A percentile compares a stretch with the other conserved stretches of the same genome.
Conservation (phyloP, 2,113 vertebrate genomes). For the Aptenodytes patagonicus region DNA sequence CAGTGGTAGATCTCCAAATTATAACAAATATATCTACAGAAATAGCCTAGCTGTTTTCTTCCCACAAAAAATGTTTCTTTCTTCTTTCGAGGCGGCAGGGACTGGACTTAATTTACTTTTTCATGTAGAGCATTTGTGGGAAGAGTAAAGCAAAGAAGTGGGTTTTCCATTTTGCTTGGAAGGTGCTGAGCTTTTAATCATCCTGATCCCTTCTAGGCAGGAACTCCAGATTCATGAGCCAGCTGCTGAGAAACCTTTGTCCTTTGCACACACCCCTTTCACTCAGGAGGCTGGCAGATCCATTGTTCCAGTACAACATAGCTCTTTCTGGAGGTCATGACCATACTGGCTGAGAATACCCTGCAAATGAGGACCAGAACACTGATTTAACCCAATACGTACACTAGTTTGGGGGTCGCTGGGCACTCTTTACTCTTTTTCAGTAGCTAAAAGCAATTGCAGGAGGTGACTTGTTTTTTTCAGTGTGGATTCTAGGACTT, state of each 20-base stretch:
- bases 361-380: constrained; percentile 58
- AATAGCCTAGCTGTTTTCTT: neutral
- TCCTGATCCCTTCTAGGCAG: constrained; percentile 57
- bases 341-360: constrained; percentile 56
- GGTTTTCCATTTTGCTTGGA: constrained; percentile 43
- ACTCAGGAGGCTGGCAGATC: constrained; percentile 54
- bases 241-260: constrained; percentile 67
- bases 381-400: constrained; percentile 30
- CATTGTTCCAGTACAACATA: constrained; percentile 50
- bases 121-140: neutral
- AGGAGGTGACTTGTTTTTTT: constrained; percentile 15
- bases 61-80: neutral
- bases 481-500: constrained; percentile 23
- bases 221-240: constrained; percentile 37
- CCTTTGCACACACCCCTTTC: constrained; percentile 52
- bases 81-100: neutral
- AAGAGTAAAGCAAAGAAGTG: constrained; percentile 36
- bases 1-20: neutral
- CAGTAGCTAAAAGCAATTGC: constrained; percentile 37
- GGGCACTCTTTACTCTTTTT: constrained; percentile 9
- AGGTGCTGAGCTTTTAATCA: constrained; percentile 64
- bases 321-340: constrained; percentile 60
- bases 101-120: constrained; percentile 34
- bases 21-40: neutral
- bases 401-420: neutral